Evolutionary conservation across 2,797 vertebrate genomes (phyloP), one percentile per base, ranked within the genome.

Genomic region (Masticophis lateralis): DNA sequence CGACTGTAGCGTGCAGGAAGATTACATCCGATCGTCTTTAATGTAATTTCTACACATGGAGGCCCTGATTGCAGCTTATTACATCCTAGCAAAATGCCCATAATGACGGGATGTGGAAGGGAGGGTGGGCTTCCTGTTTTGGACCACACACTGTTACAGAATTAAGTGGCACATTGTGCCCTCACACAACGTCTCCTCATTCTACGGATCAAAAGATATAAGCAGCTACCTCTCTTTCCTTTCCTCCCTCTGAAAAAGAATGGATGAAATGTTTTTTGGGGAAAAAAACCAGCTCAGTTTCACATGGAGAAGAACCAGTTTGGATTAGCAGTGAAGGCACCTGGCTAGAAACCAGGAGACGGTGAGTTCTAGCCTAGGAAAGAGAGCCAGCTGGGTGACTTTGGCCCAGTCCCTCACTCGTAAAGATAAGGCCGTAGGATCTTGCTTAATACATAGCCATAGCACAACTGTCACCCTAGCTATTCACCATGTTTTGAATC

Each of bases 11-110:
- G 22, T 5, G 16, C 20, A 14, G 25, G 88, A 90, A 87, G 59
- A 16, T 51, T 59, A 56, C 92, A 95, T 94, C 25, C 87, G 92
- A 88, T 91, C 53, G 66, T 91, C 12, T 95, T 95, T 93, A 83
- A 25, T 51, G 18, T 43, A 25, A 18, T 57, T 69, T 18, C 43
- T 25, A 87, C 55, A 22, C 74, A 20, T 25, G 60, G 51, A 47
- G 22, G n/a, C 9, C 2, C 20, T 53, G 60, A 18, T 66, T 87
- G 59, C 60, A 12, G 37, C 22, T 83, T 83, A 83, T 83, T 83
- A 83, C 10, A 47, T 25, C 37, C 8, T 83, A 90, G 74, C 32
- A 90, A 43, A 90, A 87, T 57, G 47, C 51, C 51, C 13, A 3
- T 86, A 22, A 86, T 90, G 51, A 60, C 13, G 28, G 37, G 53